phyloP scores from a whole-genome alignment of 2,113 vertebrate genomes.

The Xiphias gladius region DNA sequence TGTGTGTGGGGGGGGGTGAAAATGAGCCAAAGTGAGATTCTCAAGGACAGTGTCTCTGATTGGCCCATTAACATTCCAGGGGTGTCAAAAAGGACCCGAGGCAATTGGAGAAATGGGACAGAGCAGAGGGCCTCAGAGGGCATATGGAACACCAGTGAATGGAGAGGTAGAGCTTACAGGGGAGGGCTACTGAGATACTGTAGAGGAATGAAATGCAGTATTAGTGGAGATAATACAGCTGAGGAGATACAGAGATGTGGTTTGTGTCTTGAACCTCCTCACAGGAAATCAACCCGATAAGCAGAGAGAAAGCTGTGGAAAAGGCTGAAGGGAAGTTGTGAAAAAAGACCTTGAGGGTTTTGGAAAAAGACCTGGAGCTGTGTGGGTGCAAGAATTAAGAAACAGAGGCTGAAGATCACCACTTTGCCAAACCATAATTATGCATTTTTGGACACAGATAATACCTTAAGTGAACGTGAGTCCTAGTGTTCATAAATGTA shows the following conservation, averaged over 20 bases:
- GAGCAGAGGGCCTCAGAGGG: slow-evolving; percentile 79
- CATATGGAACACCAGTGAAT: slow-evolving; percentile 61
- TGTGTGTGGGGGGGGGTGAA: slow-evolving; percentile 65
- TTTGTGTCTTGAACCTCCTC: slow-evolving; percentile 54
- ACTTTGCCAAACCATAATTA: slow-evolving; percentile 73
- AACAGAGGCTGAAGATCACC: slow-evolving; percentile 50
- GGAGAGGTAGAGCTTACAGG: slow-evolving; percentile 39
- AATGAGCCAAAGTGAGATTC: slow-evolving; percentile 82
- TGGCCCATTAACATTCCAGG: slow-evolving; percentile 81
- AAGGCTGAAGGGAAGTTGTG: slow-evolving; percentile 46
- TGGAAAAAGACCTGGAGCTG: slow-evolving; percentile 48
- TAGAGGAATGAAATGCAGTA: slow-evolving; percentile 22
- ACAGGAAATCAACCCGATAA: slow-evolving; percentile 55
- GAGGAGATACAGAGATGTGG: slow-evolving; percentile 3
- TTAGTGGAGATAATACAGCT: slow-evolving; percentile 37
- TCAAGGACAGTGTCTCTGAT: slow-evolving; percentile 83
- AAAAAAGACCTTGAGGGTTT: slow-evolving; percentile 6
- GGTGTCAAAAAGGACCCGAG: slow-evolving; percentile 81
- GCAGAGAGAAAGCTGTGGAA: slow-evolving; percentile 34
- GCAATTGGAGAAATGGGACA: slow-evolving; percentile 82
- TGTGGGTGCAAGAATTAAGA: slow-evolving; percentile 65
- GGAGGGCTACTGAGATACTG: slow-evolving; percentile 23
- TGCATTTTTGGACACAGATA: slow-evolving; percentile 73
- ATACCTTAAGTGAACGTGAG: slow-evolving; percentile 56
- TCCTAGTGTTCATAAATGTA: slow-evolving; percentile 66